These are phyloP conservation scores for Seriola dumerili DNA, from an alignment of 2,113 vertebrate genomes.

Conservation along the genomic window DNA sequence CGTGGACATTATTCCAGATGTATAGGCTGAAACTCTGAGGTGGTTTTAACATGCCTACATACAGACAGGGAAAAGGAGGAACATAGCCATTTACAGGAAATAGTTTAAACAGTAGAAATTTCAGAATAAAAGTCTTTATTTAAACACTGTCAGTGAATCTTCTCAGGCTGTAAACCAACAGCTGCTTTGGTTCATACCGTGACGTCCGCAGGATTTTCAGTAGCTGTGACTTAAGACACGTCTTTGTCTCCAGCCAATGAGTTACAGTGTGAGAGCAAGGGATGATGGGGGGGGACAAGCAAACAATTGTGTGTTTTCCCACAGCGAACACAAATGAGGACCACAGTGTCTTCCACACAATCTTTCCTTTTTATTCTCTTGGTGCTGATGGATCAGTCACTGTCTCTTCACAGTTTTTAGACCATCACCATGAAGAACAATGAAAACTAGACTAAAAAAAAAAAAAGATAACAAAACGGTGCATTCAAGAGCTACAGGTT, in stretches of 20 bases:
- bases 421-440: conserved; percentile 27
- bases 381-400: conserved; percentile 22
- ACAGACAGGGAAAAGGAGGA: not conserved
- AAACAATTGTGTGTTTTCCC: conserved; percentile 39
- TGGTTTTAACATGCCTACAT: not conserved
- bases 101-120: not conserved
- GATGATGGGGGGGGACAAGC: conserved; percentile 43
- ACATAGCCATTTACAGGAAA: not conserved
- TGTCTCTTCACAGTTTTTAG: conserved; percentile 56
- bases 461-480: conserved; percentile 15
- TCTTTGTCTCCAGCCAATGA: conserved; percentile 3
- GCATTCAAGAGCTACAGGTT: conserved; percentile 34
- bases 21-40: conserved; percentile 28
- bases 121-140: not conserved
- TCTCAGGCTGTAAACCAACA: not conserved
- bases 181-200: not conserved
- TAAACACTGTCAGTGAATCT: conserved; percentile 14
- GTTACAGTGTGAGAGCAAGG: conserved; percentile 20
- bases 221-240: not conserved
- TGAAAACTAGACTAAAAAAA: conserved; percentile 11
- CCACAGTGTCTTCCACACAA: conserved; percentile 40
- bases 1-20: conserved; percentile 47
- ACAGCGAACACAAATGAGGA: conserved; percentile 16
- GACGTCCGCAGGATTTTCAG: conserved; percentile 1
- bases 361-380: conserved; percentile 63